Evolutionary conservation across 2,888 invertebrate species (phyloP), one percentile per base, ranked within the genome.

Genomic region (Xanthorhoe spadicearia): DNA sequence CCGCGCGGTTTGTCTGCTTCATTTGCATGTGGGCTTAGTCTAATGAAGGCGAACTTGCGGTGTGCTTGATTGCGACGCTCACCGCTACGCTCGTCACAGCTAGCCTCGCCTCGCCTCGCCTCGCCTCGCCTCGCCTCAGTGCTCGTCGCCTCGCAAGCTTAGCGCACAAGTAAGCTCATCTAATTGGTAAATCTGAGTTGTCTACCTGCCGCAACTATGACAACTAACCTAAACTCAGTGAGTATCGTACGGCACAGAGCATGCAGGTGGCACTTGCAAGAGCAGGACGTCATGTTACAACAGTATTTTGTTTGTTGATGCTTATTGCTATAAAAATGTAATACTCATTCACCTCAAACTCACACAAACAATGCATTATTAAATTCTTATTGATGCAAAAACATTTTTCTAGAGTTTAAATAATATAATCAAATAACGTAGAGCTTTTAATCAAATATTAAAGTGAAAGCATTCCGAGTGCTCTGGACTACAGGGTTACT

Each of bases 91-190:
- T 43, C 13, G 38, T 43, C 38, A 4, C 38, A 13, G 38, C 38
- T 13, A 13, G 13, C 38, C 48, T 8, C 7, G 48, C 48, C 17
- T 17, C 48, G 48, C 48, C 48, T 15, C 48, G 48, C 48, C 48
- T 17, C 48, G 48, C 48, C 48, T 15, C 48, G 17, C 48, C 17
- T 3, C 50, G 13, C 23, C 23, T 9, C n/a, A n/a, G n/a, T n/a
- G n/a, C n/a, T n/a, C n/a, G n/a, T n/a, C 50, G 50, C 50, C 50
- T 15, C 49, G 17, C 49, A 15, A 38, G 50, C 50, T 10, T 17
- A 17, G 18, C 17, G 50, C 50, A 15, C n/a, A n/a, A 6, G 15
- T 15, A 15, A 46, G 46, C 15, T 15, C 46, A 46, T 38, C 13
- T 38, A 38, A 13, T 38, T 38, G 38, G 38, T 38, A 13, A 13